Conservation (phyloP, 2,888 invertebrate genomes). For the Nipponacmea schrenckii region DNA sequence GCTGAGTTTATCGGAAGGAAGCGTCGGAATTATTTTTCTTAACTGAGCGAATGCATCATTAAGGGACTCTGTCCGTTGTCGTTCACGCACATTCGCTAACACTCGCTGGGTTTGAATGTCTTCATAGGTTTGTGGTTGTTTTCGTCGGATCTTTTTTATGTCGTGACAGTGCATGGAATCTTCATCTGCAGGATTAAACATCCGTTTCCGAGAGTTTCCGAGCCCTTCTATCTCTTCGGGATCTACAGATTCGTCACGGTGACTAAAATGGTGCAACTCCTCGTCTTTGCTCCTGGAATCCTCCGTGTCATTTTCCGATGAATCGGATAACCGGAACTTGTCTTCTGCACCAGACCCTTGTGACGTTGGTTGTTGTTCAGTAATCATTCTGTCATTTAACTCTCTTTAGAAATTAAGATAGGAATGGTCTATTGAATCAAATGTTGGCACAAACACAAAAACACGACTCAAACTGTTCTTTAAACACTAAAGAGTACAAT, state of each 20-base stretch:
- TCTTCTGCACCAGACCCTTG: background rate
- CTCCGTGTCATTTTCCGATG: constrained; percentile 5
- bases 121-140: constrained; percentile 69
- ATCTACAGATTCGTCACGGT: background rate
- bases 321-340: background rate
- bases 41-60: constrained; percentile 87
- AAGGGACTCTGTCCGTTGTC: constrained; percentile 71
- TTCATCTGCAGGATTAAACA: background rate
- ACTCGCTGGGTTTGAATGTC: constrained; percentile 86
- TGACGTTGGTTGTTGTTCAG: background rate
- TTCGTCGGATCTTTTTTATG: constrained; percentile 4
- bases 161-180: background rate
- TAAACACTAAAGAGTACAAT: background rate
- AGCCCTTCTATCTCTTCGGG: background rate
- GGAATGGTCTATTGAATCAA: background rate
- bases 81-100: constrained; percentile 90
- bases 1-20: constrained; percentile 97
- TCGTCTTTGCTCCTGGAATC: background rate
- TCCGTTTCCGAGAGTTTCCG: background rate
- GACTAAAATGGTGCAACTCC: background rate
- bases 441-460: constrained; percentile 4
- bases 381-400: constrained; percentile 4
- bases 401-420: background rate
- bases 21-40: constrained; percentile 93
- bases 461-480: background rate